Evolutionary conservation across 2,888 invertebrate genomes (phyloP).

Genomic region (Acanthosepion pharaonis): DNA sequence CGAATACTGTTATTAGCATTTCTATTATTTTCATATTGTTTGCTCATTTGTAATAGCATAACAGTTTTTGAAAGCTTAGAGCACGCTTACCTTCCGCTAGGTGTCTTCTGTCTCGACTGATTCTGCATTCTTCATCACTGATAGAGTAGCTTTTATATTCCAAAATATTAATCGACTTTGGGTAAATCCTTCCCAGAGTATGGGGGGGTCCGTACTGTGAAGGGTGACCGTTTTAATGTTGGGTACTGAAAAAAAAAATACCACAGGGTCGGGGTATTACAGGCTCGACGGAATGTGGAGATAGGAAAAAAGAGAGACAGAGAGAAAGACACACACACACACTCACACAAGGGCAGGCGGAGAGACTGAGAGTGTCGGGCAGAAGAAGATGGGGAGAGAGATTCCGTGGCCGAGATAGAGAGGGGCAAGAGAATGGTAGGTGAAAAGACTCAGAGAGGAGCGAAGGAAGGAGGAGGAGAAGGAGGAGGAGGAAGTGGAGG

Average conservation of each 20-base stretch:
- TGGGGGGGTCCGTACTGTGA: not conserved
- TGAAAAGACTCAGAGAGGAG: not conserved
- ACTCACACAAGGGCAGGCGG: not conserved
- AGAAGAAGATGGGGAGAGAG: conserved; percentile 22
- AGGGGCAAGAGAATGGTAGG: conserved; percentile 2
- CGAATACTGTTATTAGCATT: not conserved
- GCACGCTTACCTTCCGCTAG: conserved; percentile 33
- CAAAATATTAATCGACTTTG: conserved; percentile 33
- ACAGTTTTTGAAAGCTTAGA: not conserved
- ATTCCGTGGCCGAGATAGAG: not conserved
- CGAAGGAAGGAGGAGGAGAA: not conserved
- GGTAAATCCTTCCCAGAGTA: conserved; percentile 33
- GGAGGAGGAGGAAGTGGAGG: not conserved
- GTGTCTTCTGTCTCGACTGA: conserved; percentile 33
- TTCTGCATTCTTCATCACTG: conserved; percentile 21
- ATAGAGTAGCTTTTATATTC: conserved; percentile 9
- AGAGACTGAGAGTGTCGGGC: conserved; percentile 37
- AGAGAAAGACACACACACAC: not conserved
- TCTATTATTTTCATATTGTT: not conserved
- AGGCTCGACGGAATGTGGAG: conserved; percentile 21
- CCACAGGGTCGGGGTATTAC: not conserved
- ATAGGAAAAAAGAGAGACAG: conserved; percentile 33
- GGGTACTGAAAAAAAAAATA: not conserved
- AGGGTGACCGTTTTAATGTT: not conserved
- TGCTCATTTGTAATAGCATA: not conserved